Evolutionary conservation across 2,113 vertebrate genomes (phyloP), one percentile per base, ranked within the genome.

Genomic region (Numida meleagris): DNA sequence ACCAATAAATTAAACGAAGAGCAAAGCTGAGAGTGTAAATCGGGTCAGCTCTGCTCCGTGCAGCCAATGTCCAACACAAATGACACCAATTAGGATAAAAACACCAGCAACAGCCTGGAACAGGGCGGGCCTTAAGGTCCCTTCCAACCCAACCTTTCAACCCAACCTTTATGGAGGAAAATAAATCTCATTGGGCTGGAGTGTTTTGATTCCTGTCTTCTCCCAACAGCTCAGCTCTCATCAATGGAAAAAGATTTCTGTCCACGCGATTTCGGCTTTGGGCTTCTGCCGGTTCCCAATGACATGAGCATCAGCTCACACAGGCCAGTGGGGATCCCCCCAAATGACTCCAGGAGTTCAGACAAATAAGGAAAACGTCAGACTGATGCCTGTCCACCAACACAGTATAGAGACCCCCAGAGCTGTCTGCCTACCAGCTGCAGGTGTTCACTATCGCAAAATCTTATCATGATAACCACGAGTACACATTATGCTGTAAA

Each of bases 401-500:
- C 36, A 19, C 16, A 36, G 14, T 16, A 65, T 3, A 18, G 27
- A 4, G 68, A 17, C 55, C 50, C 1, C 0, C 4, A 0, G 33
- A 34, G 19, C 31, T 42, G 53, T 61, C 84, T 42, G 11, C 63
- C 33, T 19, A 31, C 50, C 51, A n/a, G 55, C 48, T 57, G 23
- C 58, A 31, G 9, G 31, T 25, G 42, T 13, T 18, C 19, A 11
- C 42, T 8, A 24, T 33, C 75, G 45, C 12, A 45, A 61, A 36
- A 34, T 45, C 65, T 12, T 24, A 6, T 2, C 17, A 34, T 31
- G 15, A 6, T 10, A 75, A 55, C 40, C 1, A 1, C 18, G 3
- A 1, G 8, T 0, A 3, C 53, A 58, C 31, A 13, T 38, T 38
- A 36, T 3, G 23, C n/a, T 3, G 0, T 43, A 66, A 88, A 66